These are phyloP conservation scores for Acronicta alni DNA, from an alignment of 2,888 invertebrate genomes.

Conservation along the genomic window DNA sequence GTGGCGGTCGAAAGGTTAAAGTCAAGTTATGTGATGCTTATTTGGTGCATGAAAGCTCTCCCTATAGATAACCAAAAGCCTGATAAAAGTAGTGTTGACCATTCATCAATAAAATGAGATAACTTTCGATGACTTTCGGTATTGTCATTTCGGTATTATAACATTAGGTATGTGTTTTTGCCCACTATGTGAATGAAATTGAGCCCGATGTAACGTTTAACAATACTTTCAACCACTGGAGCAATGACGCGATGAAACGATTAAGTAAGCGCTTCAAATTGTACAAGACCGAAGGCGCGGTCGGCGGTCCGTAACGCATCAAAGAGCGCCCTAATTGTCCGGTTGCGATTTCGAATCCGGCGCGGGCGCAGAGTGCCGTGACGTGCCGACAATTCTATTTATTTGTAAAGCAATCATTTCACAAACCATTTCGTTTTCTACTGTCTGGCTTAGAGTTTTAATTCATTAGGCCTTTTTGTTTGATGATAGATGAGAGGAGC, in stretches of 20 bases:
- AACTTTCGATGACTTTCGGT: no score
- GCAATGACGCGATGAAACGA: conserved; percentile 27
- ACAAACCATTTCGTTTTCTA: conserved; percentile 53
- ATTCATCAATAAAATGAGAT: no score
- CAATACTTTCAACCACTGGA: background rate
- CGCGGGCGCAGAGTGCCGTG: conserved; percentile 68
- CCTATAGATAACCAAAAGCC: no score
- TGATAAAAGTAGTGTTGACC: no score
- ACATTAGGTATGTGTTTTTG: no score
- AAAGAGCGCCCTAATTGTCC: conserved; percentile 73
- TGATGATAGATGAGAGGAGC: background rate
- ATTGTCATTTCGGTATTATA: no score
- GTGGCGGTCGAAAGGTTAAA: no score
- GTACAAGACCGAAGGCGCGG: conserved; percentile 50
- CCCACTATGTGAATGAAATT: background rate
- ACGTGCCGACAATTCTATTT: conserved; percentile 60
- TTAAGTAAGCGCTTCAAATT: conserved; percentile 29
- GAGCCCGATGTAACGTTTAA: background rate
- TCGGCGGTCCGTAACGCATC: conserved; percentile 71
- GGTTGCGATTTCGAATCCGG: conserved; percentile 78
- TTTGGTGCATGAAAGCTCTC: no score
- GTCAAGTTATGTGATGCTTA: no score
- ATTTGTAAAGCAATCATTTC: conserved; percentile 60
- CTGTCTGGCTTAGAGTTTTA: conserved; percentile 29
- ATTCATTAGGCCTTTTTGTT: background rate